phyloP scores from a whole-genome alignment of 2,888 invertebrate genomes.

The Eristalis tenax region DNA sequence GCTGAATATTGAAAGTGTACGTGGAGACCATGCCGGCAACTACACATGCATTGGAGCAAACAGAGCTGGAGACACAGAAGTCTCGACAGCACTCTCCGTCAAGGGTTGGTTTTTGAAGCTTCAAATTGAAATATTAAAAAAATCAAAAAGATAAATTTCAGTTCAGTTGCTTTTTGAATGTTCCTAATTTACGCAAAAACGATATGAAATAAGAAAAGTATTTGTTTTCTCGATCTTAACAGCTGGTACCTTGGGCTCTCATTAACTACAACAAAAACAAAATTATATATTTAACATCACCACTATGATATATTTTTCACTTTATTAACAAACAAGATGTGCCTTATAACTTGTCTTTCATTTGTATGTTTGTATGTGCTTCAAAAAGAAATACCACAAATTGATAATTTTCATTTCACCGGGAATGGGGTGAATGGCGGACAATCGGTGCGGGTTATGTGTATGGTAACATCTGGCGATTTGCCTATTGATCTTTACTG shows the following conservation, averaged over 20 bases:
- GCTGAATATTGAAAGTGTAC: constrained; percentile 84
- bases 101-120: constrained; percentile 78
- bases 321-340: constrained; percentile 51
- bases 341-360: constrained; percentile 49
- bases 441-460: constrained; percentile 83
- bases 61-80: constrained; percentile 83
- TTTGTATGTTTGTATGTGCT: constrained; percentile 27
- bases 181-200: not conserved
- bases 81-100: constrained; percentile 77
- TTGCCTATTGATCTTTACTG: constrained; percentile 89
- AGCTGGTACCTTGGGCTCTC: constrained; percentile 61
- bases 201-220: not conserved
- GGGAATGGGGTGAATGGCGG: constrained; percentile 82
- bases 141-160: constrained; percentile 7
- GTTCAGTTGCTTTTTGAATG: constrained; percentile 38
- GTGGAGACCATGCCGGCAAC: constrained; percentile 86
- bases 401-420: constrained; percentile 83
- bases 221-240: constrained; percentile 13
- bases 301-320: constrained; percentile 44
- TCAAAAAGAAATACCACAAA: constrained; percentile 81
- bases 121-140: constrained; percentile 5
- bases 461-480: constrained; percentile 89
- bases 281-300: constrained; percentile 51
- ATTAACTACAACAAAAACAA: constrained; percentile 6
- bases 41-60: constrained; percentile 88